Evolutionary conservation across 2,888 invertebrate genomes (phyloP).

Genomic region (Lepidocyrtinus sp.): DNA sequence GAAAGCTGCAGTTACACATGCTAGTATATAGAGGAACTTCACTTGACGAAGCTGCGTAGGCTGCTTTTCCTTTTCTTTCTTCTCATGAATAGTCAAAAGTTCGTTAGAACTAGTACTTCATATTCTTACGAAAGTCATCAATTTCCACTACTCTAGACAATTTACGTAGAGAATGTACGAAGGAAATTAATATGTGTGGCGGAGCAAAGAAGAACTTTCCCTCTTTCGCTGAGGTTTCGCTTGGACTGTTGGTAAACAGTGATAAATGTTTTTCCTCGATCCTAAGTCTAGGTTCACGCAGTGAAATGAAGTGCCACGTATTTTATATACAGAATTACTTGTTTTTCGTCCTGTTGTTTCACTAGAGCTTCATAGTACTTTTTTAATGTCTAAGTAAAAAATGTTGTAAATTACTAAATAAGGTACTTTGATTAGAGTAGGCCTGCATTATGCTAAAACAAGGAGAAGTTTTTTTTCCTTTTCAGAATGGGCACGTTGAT

Average conservation of each 20-base stretch:
- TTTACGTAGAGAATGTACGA: background rate
- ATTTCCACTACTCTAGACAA: background rate
- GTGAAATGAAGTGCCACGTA: no score
- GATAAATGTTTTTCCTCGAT: background rate
- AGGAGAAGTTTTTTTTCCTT: background rate
- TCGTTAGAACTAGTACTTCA: background rate
- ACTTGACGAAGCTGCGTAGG: no score
- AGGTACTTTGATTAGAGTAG: background rate
- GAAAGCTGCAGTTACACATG: no score
- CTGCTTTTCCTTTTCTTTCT: background rate
- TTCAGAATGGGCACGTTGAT: background rate
- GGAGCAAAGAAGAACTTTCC: background rate
- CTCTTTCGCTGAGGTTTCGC: background rate
- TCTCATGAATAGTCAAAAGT: background rate
- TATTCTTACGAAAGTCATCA: background rate
- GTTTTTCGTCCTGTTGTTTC: no score
- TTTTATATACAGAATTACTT: no score
- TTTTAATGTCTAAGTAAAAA: conserved; percentile 4
- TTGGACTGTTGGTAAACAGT: background rate
- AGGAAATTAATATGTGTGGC: background rate
- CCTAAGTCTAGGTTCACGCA: no score
- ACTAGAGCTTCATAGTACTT: no score
- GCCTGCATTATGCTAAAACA: background rate
- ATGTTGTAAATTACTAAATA: conserved; percentile 7
- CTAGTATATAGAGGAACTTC: no score